Evolutionary conservation across 2,888 invertebrate genomes (phyloP).

Genomic region (Nephrotoma appendiculata): DNA sequence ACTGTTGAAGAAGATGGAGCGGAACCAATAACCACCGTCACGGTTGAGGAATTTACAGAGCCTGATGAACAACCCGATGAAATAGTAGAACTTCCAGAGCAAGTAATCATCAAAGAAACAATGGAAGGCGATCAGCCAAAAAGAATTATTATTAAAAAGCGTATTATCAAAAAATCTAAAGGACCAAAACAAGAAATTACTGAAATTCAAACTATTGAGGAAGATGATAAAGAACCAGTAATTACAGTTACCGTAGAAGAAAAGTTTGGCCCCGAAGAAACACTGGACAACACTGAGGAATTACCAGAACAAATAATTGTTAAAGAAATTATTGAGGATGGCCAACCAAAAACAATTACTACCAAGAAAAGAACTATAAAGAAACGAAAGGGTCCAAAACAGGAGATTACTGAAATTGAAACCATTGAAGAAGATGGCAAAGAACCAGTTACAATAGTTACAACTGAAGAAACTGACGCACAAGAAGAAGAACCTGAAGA

Average conservation of each 20-base stretch:
- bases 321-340: slow-evolving; percentile 20
- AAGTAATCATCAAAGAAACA: slow-evolving; percentile 22
- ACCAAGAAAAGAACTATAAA: slow-evolving; percentile 31
- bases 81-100: slow-evolving; percentile 22
- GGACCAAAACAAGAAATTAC: slow-evolving; percentile 26
- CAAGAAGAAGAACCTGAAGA: slow-evolving; percentile 15
- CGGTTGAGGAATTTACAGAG: slow-evolving; percentile 21
- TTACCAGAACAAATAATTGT: slow-evolving; percentile 25
- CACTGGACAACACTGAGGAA: slow-evolving; percentile 19
- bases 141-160: slow-evolving; percentile 21
- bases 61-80: slow-evolving; percentile 16
- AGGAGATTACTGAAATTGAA: slow-evolving; percentile 34
- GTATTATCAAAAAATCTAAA: slow-evolving; percentile 25
- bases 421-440: slow-evolving; percentile 32
- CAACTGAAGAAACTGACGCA: slow-evolving; percentile 18
- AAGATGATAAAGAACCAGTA: slow-evolving; percentile 22
- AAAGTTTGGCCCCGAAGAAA: slow-evolving; percentile 10
- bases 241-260: slow-evolving; percentile 22
- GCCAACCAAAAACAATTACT: slow-evolving; percentile 23
- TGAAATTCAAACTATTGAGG: slow-evolving; percentile 19
- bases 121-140: slow-evolving; percentile 22
- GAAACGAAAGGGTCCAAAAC: slow-evolving; percentile 29
- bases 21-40: slow-evolving; percentile 24
- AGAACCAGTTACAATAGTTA: slow-evolving; percentile 25
- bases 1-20: slow-evolving; percentile 28